Evolutionary conservation across 2,888 invertebrate genomes (phyloP), one percentile per base, ranked within the genome.

Genomic region (Noctua fimbriata): DNA sequence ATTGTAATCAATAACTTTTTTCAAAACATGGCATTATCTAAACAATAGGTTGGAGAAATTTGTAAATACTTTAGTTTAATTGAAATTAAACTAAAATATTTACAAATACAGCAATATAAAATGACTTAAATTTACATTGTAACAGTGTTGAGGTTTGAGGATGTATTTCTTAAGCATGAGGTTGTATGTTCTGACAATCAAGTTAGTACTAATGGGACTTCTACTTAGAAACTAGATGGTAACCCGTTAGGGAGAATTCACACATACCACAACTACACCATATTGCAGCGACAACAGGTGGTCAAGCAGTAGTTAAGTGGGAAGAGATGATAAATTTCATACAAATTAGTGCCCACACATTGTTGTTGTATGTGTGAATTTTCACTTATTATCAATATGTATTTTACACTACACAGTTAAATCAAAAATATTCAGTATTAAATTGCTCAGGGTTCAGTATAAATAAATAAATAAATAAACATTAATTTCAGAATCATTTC

Each of bases 31-130:
- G 71, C 41, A 70, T 66, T 65, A 58, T 66, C 36, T 41, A 55
- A 21, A 73, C 73, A 85, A 85, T 73, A 55, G 86, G 28, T 36
- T 65, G 47, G 32, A 58, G 12, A 21, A 36, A 24, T 16, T 82
- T 72, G 69, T 80, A 81, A 82, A 81, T 60, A 79, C 12, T 71
- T 58, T 24, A 44, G 36, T 60, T 80, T 28, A 0, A 60, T 60
- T 36, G 32, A 36, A 36, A 36, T 36, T 36, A 36, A 36, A 36
- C 32, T 36, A 36, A 36, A 36, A 36, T 36, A 36, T 80, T 69
- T 10, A 69, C 32, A 16, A 75, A 58, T 16, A 55, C 0, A 18
- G 47, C 36, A 55, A 24, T 24, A 44, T n/a, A 41, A 36, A 32
- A n/a, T 71, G 4, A 47, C 47, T 77, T 32, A 12, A 12, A 66